phyloP scores from a whole-genome alignment of 2,888 invertebrate species.

The Rhagium mordax region DNA sequence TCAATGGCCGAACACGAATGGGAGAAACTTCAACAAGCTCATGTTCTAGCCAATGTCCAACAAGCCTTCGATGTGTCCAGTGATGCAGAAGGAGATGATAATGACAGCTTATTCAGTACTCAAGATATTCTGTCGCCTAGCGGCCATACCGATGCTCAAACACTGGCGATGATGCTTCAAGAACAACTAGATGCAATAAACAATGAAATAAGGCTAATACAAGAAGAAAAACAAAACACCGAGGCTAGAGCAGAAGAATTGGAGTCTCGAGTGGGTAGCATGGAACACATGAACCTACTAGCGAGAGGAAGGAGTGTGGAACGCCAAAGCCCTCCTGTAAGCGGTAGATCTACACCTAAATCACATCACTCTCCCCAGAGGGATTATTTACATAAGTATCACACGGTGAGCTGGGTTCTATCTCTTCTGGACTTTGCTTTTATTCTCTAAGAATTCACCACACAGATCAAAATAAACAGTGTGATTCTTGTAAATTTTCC shows the following conservation, averaged over 20 bases:
- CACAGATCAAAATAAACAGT: constrained; percentile 10
- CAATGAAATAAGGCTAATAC: constrained; percentile 90
- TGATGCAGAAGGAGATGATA: constrained; percentile 85
- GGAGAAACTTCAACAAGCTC: constrained; percentile 91
- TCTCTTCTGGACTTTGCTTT: constrained; percentile 31
- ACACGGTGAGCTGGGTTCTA: constrained; percentile 82
- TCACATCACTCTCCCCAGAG: constrained; percentile 85
- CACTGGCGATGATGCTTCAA: constrained; percentile 98
- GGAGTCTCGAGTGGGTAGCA: constrained; percentile 95
- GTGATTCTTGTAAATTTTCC: constrained; percentile 38
- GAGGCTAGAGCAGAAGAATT: constrained; percentile 98
- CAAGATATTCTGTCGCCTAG: constrained; percentile 81
- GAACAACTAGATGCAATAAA: constrained; percentile 99
- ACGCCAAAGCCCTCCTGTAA: constrained; percentile 86
- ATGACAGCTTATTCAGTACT: constrained; percentile 83
- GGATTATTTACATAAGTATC: constrained; percentile 93
- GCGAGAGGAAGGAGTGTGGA: constrained; percentile 81
- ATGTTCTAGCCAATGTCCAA: constrained; percentile 86
- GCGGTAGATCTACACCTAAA: constrained; percentile 90
- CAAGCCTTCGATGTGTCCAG: constrained; percentile 93
- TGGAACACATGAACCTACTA: constrained; percentile 93
- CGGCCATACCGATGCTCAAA: constrained; percentile 90
- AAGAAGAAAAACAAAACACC: constrained; percentile 83
- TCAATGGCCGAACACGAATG: constrained; percentile 84
- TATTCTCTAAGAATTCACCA: constrained; percentile 45